Base-by-base conservation (phyloP, 37 sponge, comb jelly and placozoan genomes). In the Eunapius fragilis region DNA sequence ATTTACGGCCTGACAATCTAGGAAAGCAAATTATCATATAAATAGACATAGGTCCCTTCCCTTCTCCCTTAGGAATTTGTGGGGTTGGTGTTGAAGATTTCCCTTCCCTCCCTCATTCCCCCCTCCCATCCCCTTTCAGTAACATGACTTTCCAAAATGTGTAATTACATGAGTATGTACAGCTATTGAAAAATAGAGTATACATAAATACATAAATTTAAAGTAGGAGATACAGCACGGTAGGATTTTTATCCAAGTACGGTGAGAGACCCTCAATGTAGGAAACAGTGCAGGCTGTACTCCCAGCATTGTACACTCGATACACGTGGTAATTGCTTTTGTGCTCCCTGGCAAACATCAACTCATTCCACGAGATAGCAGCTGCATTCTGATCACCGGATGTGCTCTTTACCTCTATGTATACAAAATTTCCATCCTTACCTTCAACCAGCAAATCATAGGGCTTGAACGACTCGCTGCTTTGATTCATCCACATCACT, bases 371-470 rank as follows among this genome's bases (percentile, higher is more conserved):
- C 7, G 89, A 89, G 67, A 89, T 69, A n/a, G 50, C 45, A 0
- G 80, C 72, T 2, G 71, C 84, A 25, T 84, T 89, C 2, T 79
- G 17, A 23, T 27, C 48, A 1, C 80, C 37, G n/a, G 67, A 67
- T 33, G 89, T 89, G 67, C 85, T 84, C 78, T 89, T 89, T 26
- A 89, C 89, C 31, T 89, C 89, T 10, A 89, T 74, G 70, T 80
- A 84, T 22, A 34, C 11, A 25, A 82, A 41, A 11, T 22, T 47
- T 48, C 50, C 47, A 14, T 67, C 3, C 19, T 79, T 85, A 67
- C 36, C 4, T 25, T 73, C 47, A 48, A 89, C 68, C n/a, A 73
- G 45, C n/a, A 89, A 74, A 30, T 89, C 89, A 73, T 84, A 89
- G 13, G 89, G 89, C 58, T 71, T 72, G 12, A 68, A 74, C 3